Evolutionary conservation across 2,797 vertebrate species (phyloP).

Genomic region (Sternarchorhynchus goeldii): DNA sequence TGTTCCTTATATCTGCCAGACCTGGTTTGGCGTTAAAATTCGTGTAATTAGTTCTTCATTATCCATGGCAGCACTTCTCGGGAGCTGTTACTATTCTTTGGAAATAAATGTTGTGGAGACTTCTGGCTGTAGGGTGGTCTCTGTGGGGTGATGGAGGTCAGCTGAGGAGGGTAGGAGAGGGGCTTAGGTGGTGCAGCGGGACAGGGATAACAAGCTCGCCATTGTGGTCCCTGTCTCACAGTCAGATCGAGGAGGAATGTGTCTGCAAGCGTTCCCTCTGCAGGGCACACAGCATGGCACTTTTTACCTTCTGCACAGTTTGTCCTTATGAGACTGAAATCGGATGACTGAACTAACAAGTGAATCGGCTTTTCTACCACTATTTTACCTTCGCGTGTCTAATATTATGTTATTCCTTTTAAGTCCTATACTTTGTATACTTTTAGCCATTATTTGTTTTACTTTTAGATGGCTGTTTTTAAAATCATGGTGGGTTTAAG

Average conservation of each 20-base stretch:
- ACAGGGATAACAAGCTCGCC: conserved; percentile 48
- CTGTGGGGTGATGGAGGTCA: conserved; percentile 18
- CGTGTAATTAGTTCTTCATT: neutral
- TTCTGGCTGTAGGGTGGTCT: conserved; percentile 47
- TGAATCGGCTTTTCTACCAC: no score
- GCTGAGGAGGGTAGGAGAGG: conserved; percentile 11
- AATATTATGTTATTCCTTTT: no score
- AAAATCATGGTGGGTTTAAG: no score
- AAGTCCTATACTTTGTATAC: no score
- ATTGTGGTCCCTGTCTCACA: conserved; percentile 49
- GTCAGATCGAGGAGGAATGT: conserved; percentile 47
- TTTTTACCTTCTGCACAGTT: neutral
- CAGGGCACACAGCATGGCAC: conserved; percentile 4
- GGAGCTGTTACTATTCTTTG: neutral
- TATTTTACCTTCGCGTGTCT: no score
- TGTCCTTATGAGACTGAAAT: neutral
- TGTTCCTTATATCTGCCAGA: neutral
- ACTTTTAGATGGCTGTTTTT: no score
- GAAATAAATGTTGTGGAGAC: neutral
- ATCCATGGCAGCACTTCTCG: neutral
- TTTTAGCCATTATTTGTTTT: no score
- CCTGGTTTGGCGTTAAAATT: neutral
- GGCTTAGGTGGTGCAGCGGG: conserved; percentile 25
- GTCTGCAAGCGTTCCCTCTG: conserved; percentile 27
- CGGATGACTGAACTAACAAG: no score